These are phyloP conservation scores for Stigmatopora nigra DNA, from an alignment of 2,113 vertebrate species.

Conservation along the genomic window DNA sequence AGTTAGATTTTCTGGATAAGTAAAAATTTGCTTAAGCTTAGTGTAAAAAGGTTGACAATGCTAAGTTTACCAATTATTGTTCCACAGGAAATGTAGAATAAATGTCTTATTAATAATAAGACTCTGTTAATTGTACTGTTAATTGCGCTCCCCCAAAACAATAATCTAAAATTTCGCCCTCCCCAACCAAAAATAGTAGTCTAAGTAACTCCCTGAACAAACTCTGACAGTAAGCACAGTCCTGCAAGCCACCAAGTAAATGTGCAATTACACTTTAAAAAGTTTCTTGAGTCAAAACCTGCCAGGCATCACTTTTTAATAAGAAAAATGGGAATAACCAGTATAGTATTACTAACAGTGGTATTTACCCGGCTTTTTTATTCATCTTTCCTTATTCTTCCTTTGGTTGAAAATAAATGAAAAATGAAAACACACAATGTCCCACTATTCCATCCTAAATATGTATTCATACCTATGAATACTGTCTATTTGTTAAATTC, in stretches of 20 bases:
- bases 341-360: neutral
- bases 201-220: too few relatives aligned
- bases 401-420: neutral
- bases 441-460: neutral
- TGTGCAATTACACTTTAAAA: too few relatives aligned
- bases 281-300: too few relatives aligned
- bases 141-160: too few relatives aligned
- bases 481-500: constrained; percentile 8
- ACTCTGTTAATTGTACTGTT: neutral
- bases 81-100: neutral
- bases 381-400: neutral
- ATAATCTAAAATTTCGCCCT: too few relatives aligned
- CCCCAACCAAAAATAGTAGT: too few relatives aligned
- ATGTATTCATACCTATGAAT: neutral
- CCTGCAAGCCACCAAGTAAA: too few relatives aligned
- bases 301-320: neutral
- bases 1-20: neutral
- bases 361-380: neutral
- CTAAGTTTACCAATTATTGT: neutral
- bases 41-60: too few relatives aligned
- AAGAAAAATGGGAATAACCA: neutral
- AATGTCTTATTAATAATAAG: neutral
- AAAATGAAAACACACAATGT: neutral
- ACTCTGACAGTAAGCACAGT: too few relatives aligned
- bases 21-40: too few relatives aligned